These are phyloP conservation scores for Luperina nickerlii DNA, from an alignment of 2,888 invertebrate genomes.

Conservation along the genomic window DNA sequence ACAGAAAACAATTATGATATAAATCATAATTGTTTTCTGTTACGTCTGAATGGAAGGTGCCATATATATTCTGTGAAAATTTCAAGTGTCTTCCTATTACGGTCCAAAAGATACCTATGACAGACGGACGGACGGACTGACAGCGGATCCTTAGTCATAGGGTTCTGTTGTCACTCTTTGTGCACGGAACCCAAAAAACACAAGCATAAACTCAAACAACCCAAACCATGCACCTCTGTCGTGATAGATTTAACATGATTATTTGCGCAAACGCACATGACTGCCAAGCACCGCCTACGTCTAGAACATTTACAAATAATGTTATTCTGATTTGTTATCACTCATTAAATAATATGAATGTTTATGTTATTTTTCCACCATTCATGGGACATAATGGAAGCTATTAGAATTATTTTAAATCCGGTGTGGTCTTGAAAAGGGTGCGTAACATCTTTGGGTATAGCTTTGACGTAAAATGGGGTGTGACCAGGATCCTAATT, in stretches of 20 bases:
- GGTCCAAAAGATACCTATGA: background rate
- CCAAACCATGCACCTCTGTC: slow-evolving; percentile 22
- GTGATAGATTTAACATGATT: slow-evolving; percentile 43
- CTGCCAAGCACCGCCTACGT: slow-evolving; percentile 30
- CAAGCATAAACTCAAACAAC: background rate
- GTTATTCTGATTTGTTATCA: slow-evolving; percentile 32
- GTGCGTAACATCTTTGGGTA: background rate
- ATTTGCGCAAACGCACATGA: slow-evolving; percentile 32
- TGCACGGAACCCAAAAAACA: background rate
- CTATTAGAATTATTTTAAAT: background rate
- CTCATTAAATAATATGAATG: slow-evolving; percentile 20
- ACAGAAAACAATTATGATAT: no score
- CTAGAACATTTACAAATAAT: slow-evolving; percentile 17
- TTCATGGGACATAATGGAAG: slow-evolving; percentile 19
- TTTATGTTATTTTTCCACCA: slow-evolving; percentile 5
- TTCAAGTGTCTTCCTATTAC: background rate
- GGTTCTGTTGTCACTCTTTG: background rate
- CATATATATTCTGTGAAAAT: background rate
- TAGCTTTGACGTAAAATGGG: background rate
- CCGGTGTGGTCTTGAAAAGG: slow-evolving; percentile 2
- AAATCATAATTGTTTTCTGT: no score
- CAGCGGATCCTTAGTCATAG: background rate
- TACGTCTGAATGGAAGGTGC: no score
- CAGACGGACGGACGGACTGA: background rate
- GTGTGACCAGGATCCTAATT: background rate